Evolutionary conservation across 2,888 invertebrate species (phyloP).

Genomic region (Oscheius onirici): DNA sequence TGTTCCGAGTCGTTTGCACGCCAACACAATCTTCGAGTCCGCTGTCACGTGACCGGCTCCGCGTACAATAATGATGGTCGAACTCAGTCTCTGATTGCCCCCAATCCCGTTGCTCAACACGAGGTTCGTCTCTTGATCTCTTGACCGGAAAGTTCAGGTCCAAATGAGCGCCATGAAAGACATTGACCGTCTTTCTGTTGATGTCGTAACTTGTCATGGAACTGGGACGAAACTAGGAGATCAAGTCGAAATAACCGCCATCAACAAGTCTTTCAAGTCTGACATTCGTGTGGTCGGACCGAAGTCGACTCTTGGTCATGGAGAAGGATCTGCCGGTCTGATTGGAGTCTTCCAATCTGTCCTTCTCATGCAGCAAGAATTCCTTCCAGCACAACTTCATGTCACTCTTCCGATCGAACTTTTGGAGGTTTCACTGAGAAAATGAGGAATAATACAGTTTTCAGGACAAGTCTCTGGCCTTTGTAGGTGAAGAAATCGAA

Average conservation of each 20-base stretch:
- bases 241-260: conserved; percentile 55
- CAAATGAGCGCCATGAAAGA: conserved; percentile 40
- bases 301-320: conserved; percentile 47
- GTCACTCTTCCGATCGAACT: conserved; percentile 50
- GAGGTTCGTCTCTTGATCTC: conserved; percentile 32
- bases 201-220: conserved; percentile 69
- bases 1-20: conserved; percentile 41
- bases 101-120: conserved; percentile 52
- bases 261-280: conserved; percentile 46
- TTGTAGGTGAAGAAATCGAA: conserved; percentile 50
- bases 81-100: conserved; percentile 62
- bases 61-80: conserved; percentile 67
- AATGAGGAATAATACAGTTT: neutral
- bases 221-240: conserved; percentile 67
- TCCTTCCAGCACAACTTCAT: conserved; percentile 55
- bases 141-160: conserved; percentile 13
- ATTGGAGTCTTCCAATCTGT: conserved; percentile 50
- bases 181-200: conserved; percentile 38
- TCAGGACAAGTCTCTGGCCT: conserved; percentile 40
- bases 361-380: conserved; percentile 41
- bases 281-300: conserved; percentile 24
- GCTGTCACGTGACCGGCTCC: conserved; percentile 47
- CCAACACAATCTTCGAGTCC: conserved; percentile 39
- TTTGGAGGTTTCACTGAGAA: conserved; percentile 23
- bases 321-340: conserved; percentile 53